phyloP scores from a whole-genome alignment of 2,113 vertebrate species.

The Corythaixoides concolor region DNA sequence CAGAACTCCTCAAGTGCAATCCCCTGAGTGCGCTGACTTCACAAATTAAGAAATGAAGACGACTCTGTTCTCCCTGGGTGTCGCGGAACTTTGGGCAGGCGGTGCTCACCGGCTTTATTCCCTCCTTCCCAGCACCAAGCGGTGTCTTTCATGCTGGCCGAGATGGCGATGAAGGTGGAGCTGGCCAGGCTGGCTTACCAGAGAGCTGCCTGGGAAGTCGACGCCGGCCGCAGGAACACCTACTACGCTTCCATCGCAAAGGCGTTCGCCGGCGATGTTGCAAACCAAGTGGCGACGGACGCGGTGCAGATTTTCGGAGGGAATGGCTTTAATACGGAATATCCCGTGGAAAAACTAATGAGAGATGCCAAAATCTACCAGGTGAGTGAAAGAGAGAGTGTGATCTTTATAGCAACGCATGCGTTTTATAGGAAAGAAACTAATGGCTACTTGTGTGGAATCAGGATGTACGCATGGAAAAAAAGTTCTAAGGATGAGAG shows the following conservation, averaged over 20 bases:
- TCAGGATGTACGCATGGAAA: not conserved
- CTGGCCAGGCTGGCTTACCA: conserved; percentile 88
- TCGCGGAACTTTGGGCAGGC: not conserved
- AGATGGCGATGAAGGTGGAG: conserved; percentile 95
- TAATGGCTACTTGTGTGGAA: not conserved
- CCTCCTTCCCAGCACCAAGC: conserved; percentile 84
- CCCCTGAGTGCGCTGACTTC: not conserved
- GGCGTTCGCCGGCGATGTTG: conserved; percentile 87
- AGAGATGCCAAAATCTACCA: conserved; percentile 95
- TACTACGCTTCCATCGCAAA: conserved; percentile 93
- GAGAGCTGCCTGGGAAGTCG: conserved; percentile 88
- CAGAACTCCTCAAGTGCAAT: not conserved
- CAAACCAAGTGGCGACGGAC: conserved; percentile 88
- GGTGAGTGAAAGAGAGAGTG: conserved; percentile 54
- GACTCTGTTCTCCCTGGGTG: not conserved
- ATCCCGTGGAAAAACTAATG: conserved; percentile 95
- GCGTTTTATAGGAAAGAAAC: not conserved
- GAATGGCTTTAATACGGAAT: conserved; percentile 92
- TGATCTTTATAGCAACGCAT: not conserved
- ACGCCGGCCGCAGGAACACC: conserved; percentile 84
- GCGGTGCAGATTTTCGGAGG: conserved; percentile 92
- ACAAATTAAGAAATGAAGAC: not conserved
- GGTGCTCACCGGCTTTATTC: not conserved
- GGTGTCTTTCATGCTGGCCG: conserved; percentile 87
- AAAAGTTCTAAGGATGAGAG: not conserved